phyloP scores from a whole-genome alignment of 2,888 invertebrate species.

The Alviniconcha strummeri region DNA sequence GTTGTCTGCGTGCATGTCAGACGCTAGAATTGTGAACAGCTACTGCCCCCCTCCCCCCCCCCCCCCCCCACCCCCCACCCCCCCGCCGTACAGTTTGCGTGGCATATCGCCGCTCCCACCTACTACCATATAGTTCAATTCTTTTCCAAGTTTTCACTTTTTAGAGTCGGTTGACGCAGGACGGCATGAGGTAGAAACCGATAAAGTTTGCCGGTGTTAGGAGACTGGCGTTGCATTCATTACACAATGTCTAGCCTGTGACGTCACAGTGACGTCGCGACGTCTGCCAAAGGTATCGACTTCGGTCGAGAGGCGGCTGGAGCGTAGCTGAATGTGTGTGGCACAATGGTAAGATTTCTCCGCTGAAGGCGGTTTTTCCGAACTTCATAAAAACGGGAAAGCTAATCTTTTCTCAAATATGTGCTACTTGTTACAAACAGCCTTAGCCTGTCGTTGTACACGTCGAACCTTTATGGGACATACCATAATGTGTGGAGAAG shows the following conservation, averaged over 20 bases:
- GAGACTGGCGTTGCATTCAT: constrained; percentile 40
- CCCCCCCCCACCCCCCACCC: too few species aligned
- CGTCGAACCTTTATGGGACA: too few species aligned
- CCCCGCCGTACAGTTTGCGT: neutral
- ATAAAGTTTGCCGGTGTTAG: constrained; percentile 20
- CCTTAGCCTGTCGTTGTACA: neutral
- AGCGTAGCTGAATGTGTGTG: neutral
- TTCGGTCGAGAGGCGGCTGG: constrained; percentile 24
- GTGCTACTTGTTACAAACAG: neutral
- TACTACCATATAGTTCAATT: neutral
- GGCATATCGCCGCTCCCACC: neutral
- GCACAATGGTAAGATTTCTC: neutral
- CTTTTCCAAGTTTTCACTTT: neutral
- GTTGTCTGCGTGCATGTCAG: constrained; percentile 9
- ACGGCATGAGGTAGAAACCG: neutral
- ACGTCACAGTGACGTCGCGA: constrained; percentile 56
- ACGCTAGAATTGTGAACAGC: neutral
- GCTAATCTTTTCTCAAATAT: neutral
- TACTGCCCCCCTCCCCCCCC: neutral
- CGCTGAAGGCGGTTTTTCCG: neutral
- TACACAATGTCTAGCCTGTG: constrained; percentile 57
- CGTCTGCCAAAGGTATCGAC: constrained; percentile 46
- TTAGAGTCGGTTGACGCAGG: neutral
- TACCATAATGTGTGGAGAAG: too few species aligned
- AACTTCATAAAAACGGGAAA: neutral